Evolutionary conservation across 2,113 vertebrate species (phyloP), one percentile per base, ranked within the genome.

Genomic region (Tauraco erythrolophus): DNA sequence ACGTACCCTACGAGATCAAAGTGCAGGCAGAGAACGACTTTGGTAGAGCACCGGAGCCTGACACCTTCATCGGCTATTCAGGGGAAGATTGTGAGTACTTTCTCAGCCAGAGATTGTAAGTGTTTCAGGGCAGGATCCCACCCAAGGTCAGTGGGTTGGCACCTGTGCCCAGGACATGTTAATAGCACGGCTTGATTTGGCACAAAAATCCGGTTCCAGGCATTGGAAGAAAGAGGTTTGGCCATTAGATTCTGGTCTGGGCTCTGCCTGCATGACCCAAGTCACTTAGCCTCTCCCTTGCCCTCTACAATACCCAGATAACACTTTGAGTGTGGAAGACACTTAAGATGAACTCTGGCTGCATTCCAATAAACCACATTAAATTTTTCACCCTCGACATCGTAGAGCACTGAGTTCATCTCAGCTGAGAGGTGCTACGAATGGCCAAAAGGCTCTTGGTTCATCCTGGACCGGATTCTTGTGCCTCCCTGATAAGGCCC

Each of bases 21-120:
- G 98, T 99, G 89, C 99, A 99, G 98, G 99, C 99, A 0, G 97
- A 98, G 85, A 99, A 99, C 2, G 99, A 99, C 72, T 99, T 99
- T 24, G 99, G 99, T 51, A 70, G 88, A 27, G 99, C 99, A 9
- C 98, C 99, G 0, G 99, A 99, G 96, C 99, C 99, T 0, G 98
- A 98, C 39, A 95, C 98, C 8, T 80, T 99, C 93, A 98, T 98
- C 7, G 99, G 99, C 35, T 99, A 98, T 19, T 99, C 99, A 0
- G 99, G 99, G 76, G 99, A 99, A 97, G 99, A 99, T 97, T 98
- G 99, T 99, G 97, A 99, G 99, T 99, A 97, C 71, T 62, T 46
- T 16, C 64, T 48, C 71, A 78, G 56, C 13, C 48, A 10, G 19
- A 65, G 43, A 33, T 23, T 5, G 2, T 72, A 41, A 70, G 71